phyloP scores from a whole-genome alignment of 2,797 vertebrate species.

The Spondyliosoma cantharus region DNA sequence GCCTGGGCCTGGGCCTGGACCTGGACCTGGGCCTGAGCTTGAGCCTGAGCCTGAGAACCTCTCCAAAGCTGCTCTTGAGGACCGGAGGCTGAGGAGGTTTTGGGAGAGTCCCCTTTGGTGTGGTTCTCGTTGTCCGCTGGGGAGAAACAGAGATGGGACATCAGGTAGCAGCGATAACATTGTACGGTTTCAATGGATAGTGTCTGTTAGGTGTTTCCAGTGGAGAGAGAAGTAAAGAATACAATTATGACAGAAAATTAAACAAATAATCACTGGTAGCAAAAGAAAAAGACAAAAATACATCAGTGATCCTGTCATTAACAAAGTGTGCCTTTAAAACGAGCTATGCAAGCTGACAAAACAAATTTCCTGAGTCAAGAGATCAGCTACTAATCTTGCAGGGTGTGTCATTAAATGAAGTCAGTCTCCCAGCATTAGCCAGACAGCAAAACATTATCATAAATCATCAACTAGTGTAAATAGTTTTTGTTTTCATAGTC shows the following conservation, averaged over 20 bases:
- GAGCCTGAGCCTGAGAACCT: slow-evolving; percentile 68
- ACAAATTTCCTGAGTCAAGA: slow-evolving; percentile 6
- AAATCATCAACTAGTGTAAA: slow-evolving; percentile 4
- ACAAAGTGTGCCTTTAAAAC: slow-evolving; percentile 16
- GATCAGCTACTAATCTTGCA: slow-evolving; percentile 11
- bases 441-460: slow-evolving; percentile 4
- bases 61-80: slow-evolving; percentile 89
- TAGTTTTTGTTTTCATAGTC: slow-evolving; percentile 16
- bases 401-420: slow-evolving; percentile 6
- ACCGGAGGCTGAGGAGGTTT: slow-evolving; percentile 87
- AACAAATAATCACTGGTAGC: slow-evolving; percentile 14
- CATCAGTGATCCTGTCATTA: slow-evolving; percentile 1
- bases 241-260: slow-evolving; percentile 35
- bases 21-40: slow-evolving; percentile 39
- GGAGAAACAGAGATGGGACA: slow-evolving; percentile 52
- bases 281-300: slow-evolving; percentile 33
- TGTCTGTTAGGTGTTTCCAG: not conserved
- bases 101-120: slow-evolving; percentile 91
- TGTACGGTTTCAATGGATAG: not conserved
- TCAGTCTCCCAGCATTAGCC: slow-evolving; percentile 8
- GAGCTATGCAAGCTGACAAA: slow-evolving; percentile 3
- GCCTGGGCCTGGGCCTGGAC: slow-evolving; percentile 60
- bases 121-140: slow-evolving; percentile 98
- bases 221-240: slow-evolving; percentile 42
- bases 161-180: not conserved